Conservation (phyloP, 1,140 invertebrate genomes). For the Drosophila quadrilineata region DNA sequence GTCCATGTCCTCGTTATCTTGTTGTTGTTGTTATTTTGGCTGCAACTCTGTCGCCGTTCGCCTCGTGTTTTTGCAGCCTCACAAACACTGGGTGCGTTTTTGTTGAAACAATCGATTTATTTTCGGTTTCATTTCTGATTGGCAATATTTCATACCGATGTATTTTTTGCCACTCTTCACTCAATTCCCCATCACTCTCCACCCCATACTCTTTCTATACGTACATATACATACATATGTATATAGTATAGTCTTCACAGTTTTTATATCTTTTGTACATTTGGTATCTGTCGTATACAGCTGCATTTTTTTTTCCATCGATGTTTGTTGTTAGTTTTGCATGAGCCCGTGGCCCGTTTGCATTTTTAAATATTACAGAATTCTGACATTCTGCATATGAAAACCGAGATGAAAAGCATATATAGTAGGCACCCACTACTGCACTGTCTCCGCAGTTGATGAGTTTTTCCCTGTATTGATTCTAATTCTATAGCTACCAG, state of each 20-base stretch:
- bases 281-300: conserved; percentile 9
- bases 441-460: conserved; percentile 8
- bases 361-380: conserved; percentile 35
- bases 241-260: too few relatives aligned
- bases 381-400: conserved; percentile 6
- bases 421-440: background rate
- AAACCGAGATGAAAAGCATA: conserved; percentile 2
- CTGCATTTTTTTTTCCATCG: conserved; percentile 21
- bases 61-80: conserved; percentile 28
- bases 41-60: conserved; percentile 39
- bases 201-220: background rate
- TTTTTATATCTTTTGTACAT: background rate
- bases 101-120: conserved; percentile 80
- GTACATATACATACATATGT: too few relatives aligned
- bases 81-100: conserved; percentile 21
- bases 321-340: conserved; percentile 10
- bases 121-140: conserved; percentile 81
- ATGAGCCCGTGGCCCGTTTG: conserved; percentile 10
- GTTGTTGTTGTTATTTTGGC: conserved; percentile 42
- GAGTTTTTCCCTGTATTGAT: conserved; percentile 8
- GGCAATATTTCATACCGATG: conserved; percentile 76
- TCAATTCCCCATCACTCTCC: background rate
- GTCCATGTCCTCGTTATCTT: conserved; percentile 30
- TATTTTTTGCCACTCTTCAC: conserved; percentile 26
- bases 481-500: conserved; percentile 1